These are phyloP conservation scores for Exephanes ischioxanthus DNA, from an alignment of 2,888 invertebrate genomes.

Conservation along the genomic window DNA sequence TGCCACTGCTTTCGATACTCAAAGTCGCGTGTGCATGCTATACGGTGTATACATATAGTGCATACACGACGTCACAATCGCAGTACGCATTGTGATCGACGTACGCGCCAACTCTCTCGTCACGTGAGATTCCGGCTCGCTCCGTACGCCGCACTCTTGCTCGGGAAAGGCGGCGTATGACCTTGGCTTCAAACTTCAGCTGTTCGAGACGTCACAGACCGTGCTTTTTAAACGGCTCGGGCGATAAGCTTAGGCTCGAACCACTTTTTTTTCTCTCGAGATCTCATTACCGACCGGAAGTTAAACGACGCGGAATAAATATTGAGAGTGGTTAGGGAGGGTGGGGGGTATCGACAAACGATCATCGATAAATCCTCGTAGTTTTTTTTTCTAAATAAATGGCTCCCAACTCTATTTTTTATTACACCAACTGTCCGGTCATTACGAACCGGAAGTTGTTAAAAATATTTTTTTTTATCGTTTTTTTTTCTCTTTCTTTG, in stretches of 20 bases:
- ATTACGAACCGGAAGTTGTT: constrained; percentile 33
- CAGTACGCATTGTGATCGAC: background rate
- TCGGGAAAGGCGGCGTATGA: constrained; percentile 70
- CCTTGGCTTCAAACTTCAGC: constrained; percentile 79
- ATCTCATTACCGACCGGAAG: constrained; percentile 39
- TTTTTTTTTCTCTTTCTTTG: background rate
- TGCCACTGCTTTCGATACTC: background rate
- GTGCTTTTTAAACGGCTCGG: background rate
- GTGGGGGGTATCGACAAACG: background rate
- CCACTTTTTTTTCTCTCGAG: background rate
- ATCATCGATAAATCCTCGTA: constrained; percentile 16
- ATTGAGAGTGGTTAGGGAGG: background rate
- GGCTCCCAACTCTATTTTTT: background rate
- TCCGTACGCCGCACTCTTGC: background rate
- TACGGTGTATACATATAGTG: background rate
- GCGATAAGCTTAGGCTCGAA: background rate
- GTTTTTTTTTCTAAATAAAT: background rate
- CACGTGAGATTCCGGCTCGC: constrained; percentile 34
- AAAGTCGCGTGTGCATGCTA: constrained; percentile 3
- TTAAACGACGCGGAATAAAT: background rate
- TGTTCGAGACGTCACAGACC: background rate
- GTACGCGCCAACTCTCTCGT: constrained; percentile 1
- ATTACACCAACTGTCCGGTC: constrained; percentile 13
- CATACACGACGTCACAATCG: constrained; percentile 14
- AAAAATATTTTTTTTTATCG: background rate